Conservation (phyloP, 2,888 invertebrate genomes). For the Acleris holmiana region DNA sequence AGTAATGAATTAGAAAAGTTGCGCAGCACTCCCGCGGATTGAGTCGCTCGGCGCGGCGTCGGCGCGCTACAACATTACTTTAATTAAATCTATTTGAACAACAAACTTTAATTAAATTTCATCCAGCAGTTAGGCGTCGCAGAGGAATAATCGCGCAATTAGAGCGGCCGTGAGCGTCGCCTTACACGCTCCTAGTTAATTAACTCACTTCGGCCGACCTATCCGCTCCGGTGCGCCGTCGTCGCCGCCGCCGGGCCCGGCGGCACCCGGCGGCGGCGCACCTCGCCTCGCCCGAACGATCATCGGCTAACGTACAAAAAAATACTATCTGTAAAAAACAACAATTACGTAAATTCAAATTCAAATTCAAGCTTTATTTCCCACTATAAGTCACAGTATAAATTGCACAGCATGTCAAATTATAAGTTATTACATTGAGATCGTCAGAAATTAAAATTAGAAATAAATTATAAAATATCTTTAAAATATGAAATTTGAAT, state of each 20-base stretch:
- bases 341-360: no score
- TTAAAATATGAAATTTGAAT: no score
- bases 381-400: no score
- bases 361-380: no score
- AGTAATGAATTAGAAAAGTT: slow-evolving; percentile 85
- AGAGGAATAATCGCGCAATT: slow-evolving; percentile 84
- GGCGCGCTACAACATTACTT: slow-evolving; percentile 83
- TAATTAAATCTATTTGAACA: slow-evolving; percentile 86
- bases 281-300: neutral
- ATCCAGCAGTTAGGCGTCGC: slow-evolving; percentile 84
- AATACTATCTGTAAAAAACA: no score
- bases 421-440: no score
- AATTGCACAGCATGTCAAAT: no score
- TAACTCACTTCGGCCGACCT: slow-evolving; percentile 81
- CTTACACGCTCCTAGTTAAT: slow-evolving; percentile 83
- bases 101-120: slow-evolving; percentile 86
- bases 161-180: slow-evolving; percentile 84
- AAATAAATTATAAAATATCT: no score
- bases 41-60: slow-evolving; percentile 71
- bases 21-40: slow-evolving; percentile 84
- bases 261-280: no score
- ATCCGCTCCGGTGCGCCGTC: slow-evolving; percentile 57
- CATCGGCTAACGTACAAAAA: neutral
- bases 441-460: no score
- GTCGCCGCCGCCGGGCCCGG: slow-evolving; percentile 48